phyloP scores from a whole-genome alignment of 2,888 invertebrate genomes.

The Vannuccia rotundouncinata region DNA sequence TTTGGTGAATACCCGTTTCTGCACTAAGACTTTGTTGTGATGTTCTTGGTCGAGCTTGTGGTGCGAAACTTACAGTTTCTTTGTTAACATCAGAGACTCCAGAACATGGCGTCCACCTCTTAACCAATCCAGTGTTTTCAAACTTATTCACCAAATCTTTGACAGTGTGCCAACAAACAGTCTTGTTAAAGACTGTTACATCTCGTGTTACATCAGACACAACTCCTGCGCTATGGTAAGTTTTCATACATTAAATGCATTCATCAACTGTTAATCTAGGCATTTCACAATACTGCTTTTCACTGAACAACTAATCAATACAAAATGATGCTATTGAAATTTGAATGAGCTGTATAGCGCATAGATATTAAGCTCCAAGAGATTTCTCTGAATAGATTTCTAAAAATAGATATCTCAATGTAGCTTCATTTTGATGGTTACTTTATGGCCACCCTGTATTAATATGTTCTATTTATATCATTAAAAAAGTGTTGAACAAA shows the following conservation, averaged over 20 bases:
- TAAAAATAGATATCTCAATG: no score
- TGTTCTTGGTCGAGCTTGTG: constrained; percentile 6
- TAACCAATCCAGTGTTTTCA: constrained; percentile 7
- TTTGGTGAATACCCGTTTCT: neutral
- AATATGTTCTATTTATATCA: no score
- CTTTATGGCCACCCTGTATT: constrained; percentile 23
- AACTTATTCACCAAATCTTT: constrained; percentile 27
- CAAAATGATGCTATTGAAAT: neutral
- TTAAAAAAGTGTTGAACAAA: no score
- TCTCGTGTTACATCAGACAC: no score
- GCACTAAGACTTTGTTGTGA: neutral
- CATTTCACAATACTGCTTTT: no score
- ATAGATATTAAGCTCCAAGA: no score
- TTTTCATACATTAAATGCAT: neutral
- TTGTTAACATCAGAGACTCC: constrained; percentile 20
- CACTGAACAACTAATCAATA: neutral
- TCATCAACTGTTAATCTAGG: neutral
- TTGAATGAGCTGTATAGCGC: neutral
- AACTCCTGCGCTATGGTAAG: neutral
- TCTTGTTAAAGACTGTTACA: neutral
- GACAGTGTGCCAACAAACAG: constrained; percentile 12
- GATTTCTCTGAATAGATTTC: no score
- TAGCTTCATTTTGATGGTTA: constrained; percentile 3
- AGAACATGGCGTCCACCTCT: neutral
- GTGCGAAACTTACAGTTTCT: neutral